These are phyloP conservation scores for Lagopus muta DNA, from an alignment of 2,113 vertebrate species.

Conservation along the genomic window DNA sequence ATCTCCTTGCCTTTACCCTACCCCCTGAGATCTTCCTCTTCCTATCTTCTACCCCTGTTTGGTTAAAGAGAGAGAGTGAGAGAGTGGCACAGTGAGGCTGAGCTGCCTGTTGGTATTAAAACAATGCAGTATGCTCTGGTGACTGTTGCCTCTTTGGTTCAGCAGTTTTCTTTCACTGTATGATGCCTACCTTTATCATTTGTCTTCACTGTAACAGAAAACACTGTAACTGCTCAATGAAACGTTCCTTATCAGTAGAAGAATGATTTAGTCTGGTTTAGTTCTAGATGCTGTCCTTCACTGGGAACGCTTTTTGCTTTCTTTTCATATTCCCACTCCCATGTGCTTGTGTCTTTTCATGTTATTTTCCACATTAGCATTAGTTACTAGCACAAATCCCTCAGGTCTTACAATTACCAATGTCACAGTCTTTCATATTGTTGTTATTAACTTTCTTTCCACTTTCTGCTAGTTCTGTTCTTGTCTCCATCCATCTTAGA, in stretches of 20 bases:
- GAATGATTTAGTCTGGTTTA: neutral
- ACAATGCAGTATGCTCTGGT: neutral
- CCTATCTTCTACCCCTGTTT: neutral
- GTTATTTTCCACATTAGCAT: neutral
- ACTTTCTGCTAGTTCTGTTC: neutral
- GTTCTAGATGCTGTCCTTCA: neutral
- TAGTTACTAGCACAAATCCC: neutral
- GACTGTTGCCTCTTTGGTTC: neutral
- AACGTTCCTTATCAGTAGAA: neutral
- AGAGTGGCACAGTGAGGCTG: neutral
- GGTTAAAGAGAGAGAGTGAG: neutral
- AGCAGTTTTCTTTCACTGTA: neutral
- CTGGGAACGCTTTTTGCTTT: neutral
- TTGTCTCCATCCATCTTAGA: neutral
- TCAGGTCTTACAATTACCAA: neutral
- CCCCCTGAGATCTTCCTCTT: neutral
- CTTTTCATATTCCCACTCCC: neutral
- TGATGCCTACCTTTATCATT: neutral
- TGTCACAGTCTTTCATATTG: neutral
- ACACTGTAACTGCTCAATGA: neutral
- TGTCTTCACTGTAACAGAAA: neutral
- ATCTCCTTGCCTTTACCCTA: too few relatives aligned
- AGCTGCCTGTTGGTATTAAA: neutral
- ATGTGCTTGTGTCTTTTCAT: neutral
- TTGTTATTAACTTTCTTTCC: neutral